Evolutionary conservation across 1,140 invertebrate genomes (phyloP), one percentile per base, ranked within the genome.

Genomic region (Bombus fervidus): DNA sequence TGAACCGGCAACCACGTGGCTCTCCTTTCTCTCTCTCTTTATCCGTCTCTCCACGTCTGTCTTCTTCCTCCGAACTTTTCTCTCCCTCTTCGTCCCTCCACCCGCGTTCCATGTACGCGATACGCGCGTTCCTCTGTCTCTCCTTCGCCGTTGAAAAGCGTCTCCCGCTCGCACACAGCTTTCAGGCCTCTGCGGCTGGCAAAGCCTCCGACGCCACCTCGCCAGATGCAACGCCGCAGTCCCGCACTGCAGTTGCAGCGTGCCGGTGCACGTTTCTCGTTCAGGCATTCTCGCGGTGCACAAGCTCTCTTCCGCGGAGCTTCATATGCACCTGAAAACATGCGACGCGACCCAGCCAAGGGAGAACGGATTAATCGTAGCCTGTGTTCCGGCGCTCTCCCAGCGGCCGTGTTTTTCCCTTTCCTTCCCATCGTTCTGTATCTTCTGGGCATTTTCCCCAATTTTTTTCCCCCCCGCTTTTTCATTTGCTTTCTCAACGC

Each of bases 211-310:
- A 92, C 85, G 87, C 83, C 81, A 87, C 87, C 82, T 90, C 88
- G 92, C 86, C 89, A 92, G 89, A 91, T 91, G 89, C 88, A 91
- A 86, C 91, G 83, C 90, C 88, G 89, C 92, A 93, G 92, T 93
- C 91, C 93, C 92, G 92, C 93, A 93, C 90, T 94, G 93, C 93
- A 93, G 93, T 93, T 86, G 88, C 89, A 89, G 84, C 89, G 75
- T 89, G 84, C 72, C 69, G 68, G 83, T 80, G 59, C 78, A 85
- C 69, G 77, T 57, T 41, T 53, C 41, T 34, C 76, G 31, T 79
- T 31, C 66, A 71, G 41, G 34, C 64, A 71, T 78, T 9, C 69
- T 72, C 75, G 41, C 41, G 25, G 39, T 78, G 53, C 62, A 79
- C 62, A 79, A 37, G 41, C 75, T 53, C 75, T 41, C 31, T 34